These are phyloP conservation scores for Rotaria magnacalcarata DNA, from an alignment of 2,888 invertebrate genomes.

Conservation along the genomic window DNA sequence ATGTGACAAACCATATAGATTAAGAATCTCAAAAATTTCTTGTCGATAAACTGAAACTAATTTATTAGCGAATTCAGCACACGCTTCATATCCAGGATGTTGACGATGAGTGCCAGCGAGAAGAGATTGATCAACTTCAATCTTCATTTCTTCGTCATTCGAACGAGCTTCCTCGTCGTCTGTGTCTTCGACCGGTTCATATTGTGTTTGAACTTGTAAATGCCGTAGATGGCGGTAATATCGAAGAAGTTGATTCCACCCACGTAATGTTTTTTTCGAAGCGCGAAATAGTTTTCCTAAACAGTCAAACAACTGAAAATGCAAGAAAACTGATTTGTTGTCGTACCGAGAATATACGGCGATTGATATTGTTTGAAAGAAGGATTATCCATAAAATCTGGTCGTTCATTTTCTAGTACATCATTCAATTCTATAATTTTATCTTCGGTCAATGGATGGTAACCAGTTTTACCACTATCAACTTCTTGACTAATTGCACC, in stretches of 20 bases:
- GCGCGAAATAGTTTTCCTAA: conserved; percentile 12
- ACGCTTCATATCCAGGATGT: not conserved
- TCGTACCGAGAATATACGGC: not conserved
- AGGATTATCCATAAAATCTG: not conserved
- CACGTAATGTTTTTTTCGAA: not conserved
- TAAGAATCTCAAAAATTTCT: conserved; percentile 21
- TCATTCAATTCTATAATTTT: not conserved
- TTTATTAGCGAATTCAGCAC: not conserved
- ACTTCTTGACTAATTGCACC: conserved; percentile 33
- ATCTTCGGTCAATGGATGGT: not conserved
- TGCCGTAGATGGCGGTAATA: not conserved
- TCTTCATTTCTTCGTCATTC: not conserved
- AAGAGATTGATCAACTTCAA: not conserved
- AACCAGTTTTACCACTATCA: not conserved
- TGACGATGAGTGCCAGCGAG: not conserved
- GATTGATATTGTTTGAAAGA: not conserved
- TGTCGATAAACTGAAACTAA: not conserved
- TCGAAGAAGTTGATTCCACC: conserved; percentile 8
- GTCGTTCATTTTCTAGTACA: not conserved
- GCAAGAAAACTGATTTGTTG: not conserved
- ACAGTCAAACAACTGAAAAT: no score
- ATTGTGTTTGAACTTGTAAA: not conserved
- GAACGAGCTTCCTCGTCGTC: not conserved
- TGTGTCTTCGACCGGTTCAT: not conserved
- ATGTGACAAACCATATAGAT: not conserved